Evolutionary conservation across 1,140 invertebrate genomes (phyloP).

Genomic region (Penaeus chinensis): DNA sequence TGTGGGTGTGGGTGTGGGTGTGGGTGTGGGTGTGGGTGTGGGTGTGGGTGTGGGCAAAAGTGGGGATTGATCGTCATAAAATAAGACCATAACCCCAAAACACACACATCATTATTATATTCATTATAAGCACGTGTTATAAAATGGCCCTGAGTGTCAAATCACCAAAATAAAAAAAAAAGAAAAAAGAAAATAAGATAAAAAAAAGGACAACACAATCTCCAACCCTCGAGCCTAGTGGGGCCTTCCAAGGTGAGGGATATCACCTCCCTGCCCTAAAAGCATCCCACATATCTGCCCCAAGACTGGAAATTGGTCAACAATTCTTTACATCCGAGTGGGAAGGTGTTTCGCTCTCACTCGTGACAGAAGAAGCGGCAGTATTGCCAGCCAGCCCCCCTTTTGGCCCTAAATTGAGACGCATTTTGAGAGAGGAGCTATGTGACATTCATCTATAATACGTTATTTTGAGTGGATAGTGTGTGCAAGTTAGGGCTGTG

Average conservation of each 20-base stretch:
- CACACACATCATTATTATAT: conserved; percentile 21
- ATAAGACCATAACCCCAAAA: conserved; percentile 1
- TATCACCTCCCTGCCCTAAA: background rate
- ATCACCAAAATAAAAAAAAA: conserved; percentile 37
- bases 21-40: no score
- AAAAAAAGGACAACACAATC: conserved; percentile 33
- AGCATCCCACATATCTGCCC: background rate
- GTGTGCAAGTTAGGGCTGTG: no score
- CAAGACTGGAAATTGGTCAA: conserved; percentile 33
- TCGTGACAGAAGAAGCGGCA: background rate
- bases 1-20: no score
- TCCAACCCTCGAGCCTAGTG: background rate
- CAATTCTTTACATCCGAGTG: conserved; percentile 18
- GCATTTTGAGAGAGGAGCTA: no score
- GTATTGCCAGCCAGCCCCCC: conserved; percentile 5
- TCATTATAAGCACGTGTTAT: conserved; percentile 49
- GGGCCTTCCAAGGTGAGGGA: background rate
- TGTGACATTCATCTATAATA: no score
- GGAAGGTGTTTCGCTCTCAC: conserved; percentile 6
- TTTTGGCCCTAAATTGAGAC: no score
- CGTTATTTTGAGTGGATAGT: no score
- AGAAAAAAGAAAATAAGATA: no score
- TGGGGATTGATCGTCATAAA: background rate
- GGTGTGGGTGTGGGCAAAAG: background rate
- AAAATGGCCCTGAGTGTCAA: conserved; percentile 57